Percentiles rank a stretch among this genome's conserved stretches.
phyloP scores from a whole-genome alignment of 2,888 invertebrate species.

The Petrolisthes cinctipes region DNA sequence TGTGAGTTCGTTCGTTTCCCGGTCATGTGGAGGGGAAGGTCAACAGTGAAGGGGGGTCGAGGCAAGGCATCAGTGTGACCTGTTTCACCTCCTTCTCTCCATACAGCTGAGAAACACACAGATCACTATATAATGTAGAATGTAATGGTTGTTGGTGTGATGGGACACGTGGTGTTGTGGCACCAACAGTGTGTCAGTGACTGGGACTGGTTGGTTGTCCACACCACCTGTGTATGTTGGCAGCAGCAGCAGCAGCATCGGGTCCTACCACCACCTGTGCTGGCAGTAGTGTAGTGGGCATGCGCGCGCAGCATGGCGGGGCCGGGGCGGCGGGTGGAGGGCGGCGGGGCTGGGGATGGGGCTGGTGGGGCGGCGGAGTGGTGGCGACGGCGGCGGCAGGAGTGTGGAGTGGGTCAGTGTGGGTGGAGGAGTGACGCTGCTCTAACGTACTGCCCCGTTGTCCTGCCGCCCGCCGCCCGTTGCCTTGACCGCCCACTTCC shows the following conservation, averaged over 20 bases:
- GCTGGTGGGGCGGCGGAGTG: conserved; percentile 27
- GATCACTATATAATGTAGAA: too few relatives aligned
- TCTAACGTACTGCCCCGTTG: conserved; percentile 42
- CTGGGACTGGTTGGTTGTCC: neutral
- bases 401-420: conserved; percentile 44
- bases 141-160: too few relatives aligned
- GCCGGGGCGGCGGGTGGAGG: neutral
- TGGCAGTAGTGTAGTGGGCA: conserved; percentile 19
- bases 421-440: conserved; percentile 48
- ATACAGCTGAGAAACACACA: too few relatives aligned
- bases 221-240: too few relatives aligned
- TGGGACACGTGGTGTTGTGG: neutral
- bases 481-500: conserved; percentile 9
- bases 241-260: neutral
- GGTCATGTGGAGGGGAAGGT: too few relatives aligned
- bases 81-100: too few relatives aligned
- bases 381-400: conserved; percentile 34
- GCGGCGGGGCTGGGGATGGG: conserved; percentile 4
- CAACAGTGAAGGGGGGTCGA: too few relatives aligned
- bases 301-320: conserved; percentile 43
- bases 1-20: too few relatives aligned
- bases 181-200: neutral
- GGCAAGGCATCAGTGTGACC: too few relatives aligned
- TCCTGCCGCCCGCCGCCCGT: conserved; percentile 13
- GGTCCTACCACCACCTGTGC: conserved; percentile 13